phyloP scores from a whole-genome alignment of 2,113 vertebrate genomes.

The Brachypteracias leptosomus region DNA sequence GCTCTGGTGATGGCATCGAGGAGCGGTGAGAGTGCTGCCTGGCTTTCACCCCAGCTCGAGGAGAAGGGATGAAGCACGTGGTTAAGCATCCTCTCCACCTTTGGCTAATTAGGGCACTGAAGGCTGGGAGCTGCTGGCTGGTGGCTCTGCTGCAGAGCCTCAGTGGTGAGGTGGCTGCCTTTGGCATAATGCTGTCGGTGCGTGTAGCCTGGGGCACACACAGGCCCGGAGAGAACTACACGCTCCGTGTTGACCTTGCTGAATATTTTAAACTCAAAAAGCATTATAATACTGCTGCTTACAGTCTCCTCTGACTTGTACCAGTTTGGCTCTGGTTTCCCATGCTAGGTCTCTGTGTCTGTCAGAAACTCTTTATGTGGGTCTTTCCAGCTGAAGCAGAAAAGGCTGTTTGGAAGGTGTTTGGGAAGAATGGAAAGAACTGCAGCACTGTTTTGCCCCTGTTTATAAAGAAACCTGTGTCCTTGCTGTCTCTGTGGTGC shows the following conservation, averaged over 20 bases:
- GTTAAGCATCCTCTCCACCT: not conserved
- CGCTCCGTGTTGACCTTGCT: not conserved
- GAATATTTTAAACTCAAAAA: not conserved
- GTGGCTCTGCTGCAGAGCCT: not conserved
- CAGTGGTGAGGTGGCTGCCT: not conserved
- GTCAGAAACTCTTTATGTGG: not conserved
- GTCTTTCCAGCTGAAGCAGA: not conserved
- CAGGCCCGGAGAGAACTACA: not conserved
- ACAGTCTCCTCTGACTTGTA: not conserved
- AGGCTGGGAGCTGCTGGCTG: not conserved
- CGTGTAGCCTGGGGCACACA: rapidly evolving
- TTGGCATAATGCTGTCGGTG: not conserved
- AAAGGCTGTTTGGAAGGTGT: not conserved
- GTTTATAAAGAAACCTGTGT: not conserved
- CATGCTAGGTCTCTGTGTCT: not conserved
- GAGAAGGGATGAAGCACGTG: not conserved
- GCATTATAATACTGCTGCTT: not conserved
- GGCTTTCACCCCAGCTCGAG: rapidly evolving
- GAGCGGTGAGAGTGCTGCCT: rapidly evolving
- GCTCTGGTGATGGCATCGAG: rapidly evolving
- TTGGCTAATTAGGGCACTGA: not conserved
- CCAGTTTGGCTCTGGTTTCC: not conserved
- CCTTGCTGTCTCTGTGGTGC: not conserved
- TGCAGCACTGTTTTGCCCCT: not conserved
- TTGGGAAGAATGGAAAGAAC: not conserved